Evolutionary conservation across 1,140 invertebrate species (phyloP).

Genomic region (Phymastichus coffea): DNA sequence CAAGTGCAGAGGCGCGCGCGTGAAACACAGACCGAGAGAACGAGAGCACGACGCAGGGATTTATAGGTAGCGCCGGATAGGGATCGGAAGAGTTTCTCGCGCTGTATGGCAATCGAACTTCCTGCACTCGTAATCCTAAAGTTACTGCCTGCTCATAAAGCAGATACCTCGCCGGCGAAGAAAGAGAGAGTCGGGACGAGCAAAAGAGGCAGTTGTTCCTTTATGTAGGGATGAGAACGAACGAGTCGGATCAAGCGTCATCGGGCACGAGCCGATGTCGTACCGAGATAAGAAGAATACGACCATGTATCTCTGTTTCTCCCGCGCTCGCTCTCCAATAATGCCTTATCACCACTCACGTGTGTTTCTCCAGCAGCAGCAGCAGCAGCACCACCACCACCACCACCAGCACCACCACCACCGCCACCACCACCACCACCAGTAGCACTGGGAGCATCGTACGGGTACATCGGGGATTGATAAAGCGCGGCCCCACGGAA

Average conservation of each 20-base stretch:
- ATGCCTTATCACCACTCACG: too few species aligned
- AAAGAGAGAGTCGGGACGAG: neutral
- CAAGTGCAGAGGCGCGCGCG: neutral
- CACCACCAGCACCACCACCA: too few species aligned
- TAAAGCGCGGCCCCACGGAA: conserved; percentile 10
- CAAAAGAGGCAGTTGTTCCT: neutral
- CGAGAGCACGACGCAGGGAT: neutral
- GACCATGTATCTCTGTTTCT: neutral
- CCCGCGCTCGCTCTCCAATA: neutral
- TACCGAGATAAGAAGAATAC: neutral
- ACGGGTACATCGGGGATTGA: conserved; percentile 15
- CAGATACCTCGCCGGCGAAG: neutral
- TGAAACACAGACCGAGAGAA: neutral
- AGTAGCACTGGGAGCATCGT: neutral
- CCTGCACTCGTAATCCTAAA: conserved; percentile 27
- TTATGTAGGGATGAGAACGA: neutral
- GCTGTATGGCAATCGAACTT: conserved; percentile 20
- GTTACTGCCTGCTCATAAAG: conserved; percentile 29
- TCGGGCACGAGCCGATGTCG: conserved; percentile 12
- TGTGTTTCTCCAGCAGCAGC: too few species aligned
- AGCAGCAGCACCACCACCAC: too few species aligned
- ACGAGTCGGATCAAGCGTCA: conserved; percentile 13
- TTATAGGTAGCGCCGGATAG: neutral
- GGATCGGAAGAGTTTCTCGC: conserved; percentile 24
- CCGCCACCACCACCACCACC: too few species aligned